Percentiles rank a stretch among this genome's conserved stretches.
Conservation (phyloP, 2,113 vertebrate genomes). For the Progne subis region DNA sequence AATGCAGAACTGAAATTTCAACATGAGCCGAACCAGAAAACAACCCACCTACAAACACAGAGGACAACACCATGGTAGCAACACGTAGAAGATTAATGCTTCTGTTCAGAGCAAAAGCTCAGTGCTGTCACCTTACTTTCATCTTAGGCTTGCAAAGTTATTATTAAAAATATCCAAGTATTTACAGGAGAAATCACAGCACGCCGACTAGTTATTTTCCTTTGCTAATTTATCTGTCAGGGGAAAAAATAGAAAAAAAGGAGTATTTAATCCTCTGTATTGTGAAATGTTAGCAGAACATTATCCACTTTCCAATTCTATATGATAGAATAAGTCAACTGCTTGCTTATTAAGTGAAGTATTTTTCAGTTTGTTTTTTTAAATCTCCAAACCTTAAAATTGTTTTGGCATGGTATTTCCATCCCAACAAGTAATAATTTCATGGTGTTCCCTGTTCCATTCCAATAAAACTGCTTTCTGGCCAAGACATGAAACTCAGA, state of each 20-base stretch:
- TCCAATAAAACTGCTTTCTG: background rate
- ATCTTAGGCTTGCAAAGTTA: background rate
- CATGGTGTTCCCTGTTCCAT: background rate
- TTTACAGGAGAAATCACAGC: background rate
- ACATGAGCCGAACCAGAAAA: background rate
- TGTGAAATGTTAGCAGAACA: background rate
- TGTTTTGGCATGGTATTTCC: background rate
- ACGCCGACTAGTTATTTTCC: background rate
- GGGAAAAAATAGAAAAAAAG: background rate
- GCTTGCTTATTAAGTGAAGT: background rate
- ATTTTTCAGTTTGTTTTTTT: background rate
- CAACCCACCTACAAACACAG: background rate
- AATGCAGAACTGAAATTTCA: background rate
- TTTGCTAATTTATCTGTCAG: background rate
- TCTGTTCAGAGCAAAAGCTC: background rate
- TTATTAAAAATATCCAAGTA: background rate
- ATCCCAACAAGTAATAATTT: background rate
- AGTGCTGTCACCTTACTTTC: background rate
- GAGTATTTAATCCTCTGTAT: background rate
- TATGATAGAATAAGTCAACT: background rate
- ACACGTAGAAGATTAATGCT: fast-evolving
- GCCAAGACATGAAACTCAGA: background rate
- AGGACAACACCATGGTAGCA: background rate
- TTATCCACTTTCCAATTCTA: background rate
- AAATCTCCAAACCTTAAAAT: background rate